Percentiles rank a stretch among this genome's conserved stretches.
phyloP scores from a whole-genome alignment of 2,797 vertebrate genomes.

The Hippocampus kuda region DNA sequence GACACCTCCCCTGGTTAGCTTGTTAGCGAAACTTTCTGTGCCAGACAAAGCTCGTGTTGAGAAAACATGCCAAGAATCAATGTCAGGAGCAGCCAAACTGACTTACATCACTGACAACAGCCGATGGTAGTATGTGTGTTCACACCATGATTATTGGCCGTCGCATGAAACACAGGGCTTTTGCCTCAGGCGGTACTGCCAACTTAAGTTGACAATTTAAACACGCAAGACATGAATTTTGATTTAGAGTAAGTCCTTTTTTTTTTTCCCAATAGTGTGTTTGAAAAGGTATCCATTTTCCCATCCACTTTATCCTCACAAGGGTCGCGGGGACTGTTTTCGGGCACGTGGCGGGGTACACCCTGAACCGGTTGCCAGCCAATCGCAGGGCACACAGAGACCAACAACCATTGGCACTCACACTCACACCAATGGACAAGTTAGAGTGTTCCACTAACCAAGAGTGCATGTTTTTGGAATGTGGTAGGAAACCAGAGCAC shows the following conservation, averaged over 20 bases:
- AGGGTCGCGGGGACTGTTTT: too few relatives aligned
- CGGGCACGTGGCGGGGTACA: too few relatives aligned
- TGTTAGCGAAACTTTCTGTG: slow-evolving; percentile 57
- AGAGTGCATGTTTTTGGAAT: too few relatives aligned
- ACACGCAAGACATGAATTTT: slow-evolving; percentile 10
- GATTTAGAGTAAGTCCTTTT: slow-evolving; percentile 19
- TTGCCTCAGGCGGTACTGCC: slow-evolving; percentile 30
- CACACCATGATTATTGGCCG: slow-evolving; percentile 39
- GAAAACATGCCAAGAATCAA: slow-evolving; percentile 53
- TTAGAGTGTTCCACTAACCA: too few relatives aligned
- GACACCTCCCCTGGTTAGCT: slow-evolving; percentile 54
- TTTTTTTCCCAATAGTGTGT: slow-evolving; percentile 27
- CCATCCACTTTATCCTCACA: too few relatives aligned
- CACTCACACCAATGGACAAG: too few relatives aligned
- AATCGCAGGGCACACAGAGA: too few relatives aligned
- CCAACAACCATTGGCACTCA: too few relatives aligned
- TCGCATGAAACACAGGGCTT: slow-evolving; percentile 27
- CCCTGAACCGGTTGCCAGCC: too few relatives aligned
- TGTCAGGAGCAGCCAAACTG: slow-evolving; percentile 45
- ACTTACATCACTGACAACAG: slow-evolving; percentile 54
- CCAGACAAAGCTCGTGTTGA: slow-evolving; percentile 35
- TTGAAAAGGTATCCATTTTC: slow-evolving; percentile 11
- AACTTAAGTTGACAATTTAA: slow-evolving; percentile 19
- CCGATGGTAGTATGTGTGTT: slow-evolving; percentile 38
- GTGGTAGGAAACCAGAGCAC: too few relatives aligned